phyloP scores from a whole-genome alignment of 2,113 vertebrate genomes.

The Thinocorus orbignyianus region DNA sequence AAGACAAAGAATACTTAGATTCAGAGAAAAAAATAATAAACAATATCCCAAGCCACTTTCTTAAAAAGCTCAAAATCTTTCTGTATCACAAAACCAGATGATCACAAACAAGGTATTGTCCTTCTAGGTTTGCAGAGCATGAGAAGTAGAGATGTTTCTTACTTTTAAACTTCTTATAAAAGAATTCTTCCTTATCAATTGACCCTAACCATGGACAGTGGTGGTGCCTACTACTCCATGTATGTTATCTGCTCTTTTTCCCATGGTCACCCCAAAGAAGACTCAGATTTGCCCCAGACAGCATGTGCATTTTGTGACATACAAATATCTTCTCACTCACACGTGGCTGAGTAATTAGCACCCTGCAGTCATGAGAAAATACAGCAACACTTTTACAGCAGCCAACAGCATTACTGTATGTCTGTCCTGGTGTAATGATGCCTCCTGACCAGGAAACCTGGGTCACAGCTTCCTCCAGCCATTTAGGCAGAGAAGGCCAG shows the following conservation, averaged over 20 bases:
- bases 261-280: background rate
- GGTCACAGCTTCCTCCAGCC: background rate
- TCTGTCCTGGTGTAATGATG: background rate
- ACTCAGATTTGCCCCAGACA: background rate
- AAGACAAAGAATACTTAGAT: background rate
- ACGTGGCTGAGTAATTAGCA: background rate
- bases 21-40: background rate
- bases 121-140: background rate
- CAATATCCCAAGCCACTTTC: background rate
- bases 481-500: background rate
- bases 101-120: background rate
- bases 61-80: background rate
- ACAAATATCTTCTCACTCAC: background rate
- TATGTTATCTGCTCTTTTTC: background rate
- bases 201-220: background rate
- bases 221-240: background rate
- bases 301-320: background rate
- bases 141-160: background rate
- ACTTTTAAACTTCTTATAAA: background rate
- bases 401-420: background rate
- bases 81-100: background rate
- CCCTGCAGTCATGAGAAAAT: background rate
- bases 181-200: background rate
- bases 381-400: background rate
- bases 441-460: background rate